Base-by-base conservation (phyloP, 2,113 vertebrate genomes). In the Chitala chitala region DNA sequence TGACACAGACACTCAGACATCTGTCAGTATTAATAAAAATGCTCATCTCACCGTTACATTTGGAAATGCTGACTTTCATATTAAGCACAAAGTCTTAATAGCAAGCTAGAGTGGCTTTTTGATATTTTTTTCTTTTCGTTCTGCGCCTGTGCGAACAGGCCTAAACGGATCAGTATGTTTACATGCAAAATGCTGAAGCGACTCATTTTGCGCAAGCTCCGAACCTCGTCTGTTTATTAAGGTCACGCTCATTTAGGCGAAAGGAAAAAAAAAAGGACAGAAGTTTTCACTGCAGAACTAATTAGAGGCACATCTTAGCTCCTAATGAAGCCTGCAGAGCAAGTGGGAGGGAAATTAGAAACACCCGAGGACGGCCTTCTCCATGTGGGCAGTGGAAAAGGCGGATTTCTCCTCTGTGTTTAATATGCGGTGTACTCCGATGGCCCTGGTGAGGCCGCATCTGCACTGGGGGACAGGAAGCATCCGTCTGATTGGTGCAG, bases 291-390 rank as follows among this genome's bases (percentile, higher is more conserved):
- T 15, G 53, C 53, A 69, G 56, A 68, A 69, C 64, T 75, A 75
- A 75, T 75, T 75, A 58, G 64, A 58, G 64, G 64, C 63, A 56
- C 64, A 75, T 75, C 40, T 48, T 75, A 33, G 64, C n/a, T 75
- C 38, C 64, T 65, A 68, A 75, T 36, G 63, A 75, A 75, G 63
- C 64, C 65, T 44, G 31, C 38, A 31, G 51, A 69, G 44, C 24
- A 46, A 61, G 72, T 73, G 46, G 56, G 44, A 64, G 73, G 73
- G 51, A 22, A 68, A 75, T 65, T 66, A 75, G 38, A 55, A 74
- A 74, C 59, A 73, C 48, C 12, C 22, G 36, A 56, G 73, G 50
- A 26, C 69, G 56, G 15, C 38, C 73, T 29, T 2, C 22, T 44
- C 51, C 31, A 42, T 15, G 63, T 68, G 63, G 64, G 64, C 63